Percentiles rank a stretch among this genome's conserved stretches.
phyloP scores from a whole-genome alignment of 2,113 vertebrate genomes.

The Phyllostomus discolor region DNA sequence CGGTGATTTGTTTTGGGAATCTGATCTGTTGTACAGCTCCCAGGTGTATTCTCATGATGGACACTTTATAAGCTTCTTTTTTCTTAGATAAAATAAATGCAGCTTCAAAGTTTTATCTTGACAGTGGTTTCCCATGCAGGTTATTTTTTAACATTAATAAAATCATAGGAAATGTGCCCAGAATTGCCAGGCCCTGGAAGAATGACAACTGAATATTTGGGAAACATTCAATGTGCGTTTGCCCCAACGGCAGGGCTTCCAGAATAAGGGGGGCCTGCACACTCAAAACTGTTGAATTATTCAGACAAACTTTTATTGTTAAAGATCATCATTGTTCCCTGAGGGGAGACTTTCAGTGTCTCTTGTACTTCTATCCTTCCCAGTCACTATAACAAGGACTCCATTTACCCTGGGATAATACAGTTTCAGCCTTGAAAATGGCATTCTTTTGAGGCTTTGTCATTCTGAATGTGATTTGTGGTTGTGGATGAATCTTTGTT shows the following conservation, averaged over 20 bases:
- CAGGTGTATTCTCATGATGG: constrained; percentile 48
- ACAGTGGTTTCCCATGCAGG: background rate
- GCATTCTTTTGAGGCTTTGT: constrained; percentile 59
- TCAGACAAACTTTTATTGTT: constrained; percentile 36
- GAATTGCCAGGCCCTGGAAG: background rate
- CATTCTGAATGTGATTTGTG: constrained; percentile 44
- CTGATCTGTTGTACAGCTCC: constrained; percentile 50
- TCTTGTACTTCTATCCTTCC: constrained; percentile 48
- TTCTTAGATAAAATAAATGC: constrained; percentile 32
- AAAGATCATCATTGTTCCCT: constrained; percentile 11
- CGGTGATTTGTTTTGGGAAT: constrained; percentile 64
- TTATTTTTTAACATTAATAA: background rate
- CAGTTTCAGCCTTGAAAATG: constrained; percentile 37
- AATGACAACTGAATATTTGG: background rate
- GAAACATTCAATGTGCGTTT: background rate
- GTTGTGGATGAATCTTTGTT: constrained; percentile 5
- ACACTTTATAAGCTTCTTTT: constrained; percentile 20
- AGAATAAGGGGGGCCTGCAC: background rate
- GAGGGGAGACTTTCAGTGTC: constrained; percentile 25
- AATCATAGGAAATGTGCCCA: constrained; percentile 2
- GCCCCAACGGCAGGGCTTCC: background rate
- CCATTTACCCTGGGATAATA: background rate
- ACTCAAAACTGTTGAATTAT: constrained; percentile 39
- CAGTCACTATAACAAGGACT: constrained; percentile 37
- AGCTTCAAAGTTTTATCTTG: background rate